Conservation (phyloP, 2,113 vertebrate genomes). For the Salvelinus fontinalis region DNA sequence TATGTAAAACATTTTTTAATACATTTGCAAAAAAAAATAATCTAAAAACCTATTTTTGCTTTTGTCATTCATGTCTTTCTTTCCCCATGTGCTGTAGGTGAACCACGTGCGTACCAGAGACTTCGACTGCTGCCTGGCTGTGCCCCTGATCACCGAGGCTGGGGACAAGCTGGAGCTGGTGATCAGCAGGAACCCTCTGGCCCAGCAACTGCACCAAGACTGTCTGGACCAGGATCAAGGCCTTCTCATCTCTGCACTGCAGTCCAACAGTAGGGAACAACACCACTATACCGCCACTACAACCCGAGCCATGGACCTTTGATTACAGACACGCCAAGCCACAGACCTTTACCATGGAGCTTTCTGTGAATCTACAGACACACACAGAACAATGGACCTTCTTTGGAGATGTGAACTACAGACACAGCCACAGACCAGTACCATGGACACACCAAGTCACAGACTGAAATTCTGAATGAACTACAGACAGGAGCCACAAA, state of each 20-base stretch:
- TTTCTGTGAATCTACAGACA: background rate
- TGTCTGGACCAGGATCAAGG: background rate
- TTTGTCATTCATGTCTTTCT: background rate
- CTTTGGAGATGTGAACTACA: too few species aligned
- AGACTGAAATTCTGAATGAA: too few species aligned
- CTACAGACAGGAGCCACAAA: too few species aligned
- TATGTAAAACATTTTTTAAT: too few species aligned
- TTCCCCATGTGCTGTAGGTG: slow-evolving; percentile 67
- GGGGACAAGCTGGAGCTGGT: slow-evolving; percentile 91
- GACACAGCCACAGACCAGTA: too few species aligned
- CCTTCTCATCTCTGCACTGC: background rate
- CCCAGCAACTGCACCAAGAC: slow-evolving; percentile 57
- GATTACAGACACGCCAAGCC: background rate
- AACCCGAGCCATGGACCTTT: background rate
- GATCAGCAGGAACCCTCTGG: slow-evolving; percentile 87
- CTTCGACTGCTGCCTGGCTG: slow-evolving; percentile 94
- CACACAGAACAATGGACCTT: background rate
- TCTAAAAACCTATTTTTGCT: too few species aligned
- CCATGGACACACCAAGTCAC: too few species aligned
- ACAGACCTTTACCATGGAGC: background rate
- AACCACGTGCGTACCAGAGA: slow-evolving; percentile 90
- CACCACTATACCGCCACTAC: background rate
- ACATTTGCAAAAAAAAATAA: too few species aligned
- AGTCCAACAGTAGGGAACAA: background rate
- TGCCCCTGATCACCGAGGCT: slow-evolving; percentile 91